Evolutionary conservation across 1,140 invertebrate genomes (phyloP), one percentile per base, ranked within the genome.

Genomic region (Drosophila truncata): DNA sequence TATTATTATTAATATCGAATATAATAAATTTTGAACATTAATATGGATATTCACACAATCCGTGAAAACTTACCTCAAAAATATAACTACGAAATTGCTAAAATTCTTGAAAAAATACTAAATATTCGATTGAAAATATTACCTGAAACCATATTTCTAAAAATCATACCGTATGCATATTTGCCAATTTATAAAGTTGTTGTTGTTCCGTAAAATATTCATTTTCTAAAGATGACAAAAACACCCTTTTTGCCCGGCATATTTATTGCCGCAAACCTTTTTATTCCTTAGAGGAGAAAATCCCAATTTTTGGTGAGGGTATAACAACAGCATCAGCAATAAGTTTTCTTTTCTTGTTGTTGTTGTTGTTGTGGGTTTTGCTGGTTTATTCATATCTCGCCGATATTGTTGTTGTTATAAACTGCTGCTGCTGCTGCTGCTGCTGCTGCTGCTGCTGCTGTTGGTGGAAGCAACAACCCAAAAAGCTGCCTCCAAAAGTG

Each of bases 351-450:
- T 70, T 62, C 16, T 64, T 41, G 47, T 75, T 41, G 44, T 71
- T 62, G 44, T 60, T 79, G 72, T 57, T 80, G 47, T 77, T 84
- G 63, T 54, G 52, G 52, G 31, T 67, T 83, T 33, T 33, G 70
- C 42, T 71, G 59, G 65, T 78, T 85, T 84, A 85, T 78, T 80
- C 82, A 82, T 80, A 87, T 87, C 76, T 73, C 25, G 33, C 10
- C 60, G 41, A 49, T 78, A 46, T 55, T 78, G 67, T 52, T 75
- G 72, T 54, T 76, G 39, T 42, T 75, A 44, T 39, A 33, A 33
- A 10, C 10, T 52, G 49, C 29, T 76, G 58, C 27, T 64, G 33
- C 11, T 46, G 57, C 11, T 59, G 39, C 5, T 44, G 52, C 13
- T 69, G 55, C 16, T 63, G 41, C 39, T 69, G 44, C 11, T 46